Conservation (phyloP, 2,113 vertebrate genomes). For the Aegithalos caudatus region DNA sequence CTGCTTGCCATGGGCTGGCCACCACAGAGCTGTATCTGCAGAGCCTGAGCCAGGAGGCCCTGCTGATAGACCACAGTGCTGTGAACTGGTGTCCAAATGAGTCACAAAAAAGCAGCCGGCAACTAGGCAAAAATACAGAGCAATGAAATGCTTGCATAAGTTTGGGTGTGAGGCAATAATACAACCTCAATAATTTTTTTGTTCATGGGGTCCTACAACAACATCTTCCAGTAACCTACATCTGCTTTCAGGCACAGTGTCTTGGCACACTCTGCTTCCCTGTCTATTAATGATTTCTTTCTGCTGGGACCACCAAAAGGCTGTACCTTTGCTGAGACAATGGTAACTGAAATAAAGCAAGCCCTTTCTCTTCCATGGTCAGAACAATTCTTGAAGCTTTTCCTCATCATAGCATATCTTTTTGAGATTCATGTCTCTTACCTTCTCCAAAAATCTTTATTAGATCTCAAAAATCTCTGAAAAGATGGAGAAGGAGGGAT, state of each 20-base stretch:
- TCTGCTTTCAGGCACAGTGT: not conserved
- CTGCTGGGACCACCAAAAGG: not conserved
- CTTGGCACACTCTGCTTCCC: not conserved
- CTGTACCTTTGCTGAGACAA: not conserved
- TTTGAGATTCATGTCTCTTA: not conserved
- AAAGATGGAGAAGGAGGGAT: not conserved
- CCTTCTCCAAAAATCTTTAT: not conserved
- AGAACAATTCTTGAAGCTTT: not conserved
- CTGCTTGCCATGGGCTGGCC: not conserved
- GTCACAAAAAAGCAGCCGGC: not conserved
- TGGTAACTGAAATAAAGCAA: not conserved
- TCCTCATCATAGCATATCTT: not conserved
- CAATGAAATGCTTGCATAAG: not conserved
- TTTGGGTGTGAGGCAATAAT: not conserved
- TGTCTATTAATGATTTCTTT: not conserved
- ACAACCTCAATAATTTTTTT: not conserved
- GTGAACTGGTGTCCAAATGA: not conserved
- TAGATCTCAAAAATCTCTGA: not conserved
- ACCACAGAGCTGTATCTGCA: not conserved
- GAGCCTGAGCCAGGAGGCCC: not conserved
- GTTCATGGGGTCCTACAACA: not conserved
- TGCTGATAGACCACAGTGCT: not conserved
- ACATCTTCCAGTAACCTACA: slow-evolving; percentile 34
- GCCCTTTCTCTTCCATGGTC: not conserved
- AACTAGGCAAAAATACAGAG: not conserved